Base-by-base conservation (phyloP, 2,888 invertebrate genomes). In the Azorinus chamasolen region DNA sequence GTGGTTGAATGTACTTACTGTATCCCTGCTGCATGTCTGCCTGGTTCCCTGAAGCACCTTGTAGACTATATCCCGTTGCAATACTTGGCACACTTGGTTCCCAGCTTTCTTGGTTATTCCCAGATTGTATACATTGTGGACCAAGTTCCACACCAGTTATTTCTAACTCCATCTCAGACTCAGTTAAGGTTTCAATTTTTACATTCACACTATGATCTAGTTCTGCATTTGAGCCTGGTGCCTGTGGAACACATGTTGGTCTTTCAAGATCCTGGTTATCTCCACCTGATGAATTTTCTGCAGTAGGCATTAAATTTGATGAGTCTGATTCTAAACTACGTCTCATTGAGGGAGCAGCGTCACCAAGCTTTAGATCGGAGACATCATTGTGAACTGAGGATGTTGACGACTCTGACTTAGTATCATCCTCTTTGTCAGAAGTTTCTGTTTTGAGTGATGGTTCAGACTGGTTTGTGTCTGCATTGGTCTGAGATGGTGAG, bases 61-160 rank as follows among this genome's bases (percentile, higher is more conserved):
- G 43, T 22, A 25, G 43, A 24, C 41, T 24, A 32, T 32, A 32
- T 32, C 32, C 32, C 32, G 10, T 32, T 32, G 32, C 32, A 43
- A 41, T 43, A 4, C 43, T 43, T 24, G 57, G 22, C 8, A 25
- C 24, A 25, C n/a, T 24, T 43, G 45, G 43, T 25, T 3, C 57
- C 57, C 57, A 58, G 43, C 16, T 58, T 3, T 58, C 57, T n/a
- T 43, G 57, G 32, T 10, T 32, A 32, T 10, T 32, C 32, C 32
- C 32, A 32, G 54, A 37, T 18, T 32, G 55, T 6, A 24, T 24
- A 22, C 5, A 4, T 5, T 41, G 57, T 22, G 53, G 53, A 27
- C 75, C 75, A 14, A 70, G 75, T 62, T 76, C 75, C 24, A 76
- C 75, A 41, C 75, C 75, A 14, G 75, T 76, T 46, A 76, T 76